Conservation (phyloP, 37 sponge, comb jelly and placozoan species). For the Oopsacas minuta region DNA sequence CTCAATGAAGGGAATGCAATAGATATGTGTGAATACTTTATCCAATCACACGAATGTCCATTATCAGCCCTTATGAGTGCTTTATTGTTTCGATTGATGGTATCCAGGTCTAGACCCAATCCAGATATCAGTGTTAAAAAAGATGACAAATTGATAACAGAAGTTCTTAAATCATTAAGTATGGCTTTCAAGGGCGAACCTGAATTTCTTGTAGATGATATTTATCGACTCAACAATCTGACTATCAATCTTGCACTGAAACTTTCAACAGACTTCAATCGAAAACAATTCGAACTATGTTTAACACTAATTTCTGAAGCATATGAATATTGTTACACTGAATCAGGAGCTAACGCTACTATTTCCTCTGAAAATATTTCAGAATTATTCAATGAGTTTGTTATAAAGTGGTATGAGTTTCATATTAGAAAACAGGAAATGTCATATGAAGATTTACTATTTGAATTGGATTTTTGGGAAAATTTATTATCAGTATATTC, state of each 20-base stretch:
- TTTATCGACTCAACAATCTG: background rate
- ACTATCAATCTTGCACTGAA: background rate
- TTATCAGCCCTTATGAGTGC: conserved; percentile 9
- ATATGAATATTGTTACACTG: background rate
- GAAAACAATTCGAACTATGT: background rate
- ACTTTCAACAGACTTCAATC: background rate
- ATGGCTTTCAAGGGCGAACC: background rate
- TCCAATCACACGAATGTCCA: background rate
- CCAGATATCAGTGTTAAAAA: background rate
- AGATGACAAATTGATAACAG: background rate
- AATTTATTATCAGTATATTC: background rate
- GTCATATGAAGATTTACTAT: background rate
- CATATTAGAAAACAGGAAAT: background rate
- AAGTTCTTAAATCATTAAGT: background rate
- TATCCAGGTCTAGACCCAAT: too few relatives aligned
- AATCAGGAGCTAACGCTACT: background rate
- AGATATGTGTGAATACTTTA: background rate
- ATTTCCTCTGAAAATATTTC: background rate
- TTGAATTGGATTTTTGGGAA: background rate
- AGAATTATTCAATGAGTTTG: background rate
- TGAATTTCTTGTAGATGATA: background rate
- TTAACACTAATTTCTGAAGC: background rate
- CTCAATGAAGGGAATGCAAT: background rate
- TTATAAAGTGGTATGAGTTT: background rate
- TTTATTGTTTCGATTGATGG: background rate